Conservation (phyloP, 2,113 vertebrate species). For the Ceratotherium simum region DNA sequence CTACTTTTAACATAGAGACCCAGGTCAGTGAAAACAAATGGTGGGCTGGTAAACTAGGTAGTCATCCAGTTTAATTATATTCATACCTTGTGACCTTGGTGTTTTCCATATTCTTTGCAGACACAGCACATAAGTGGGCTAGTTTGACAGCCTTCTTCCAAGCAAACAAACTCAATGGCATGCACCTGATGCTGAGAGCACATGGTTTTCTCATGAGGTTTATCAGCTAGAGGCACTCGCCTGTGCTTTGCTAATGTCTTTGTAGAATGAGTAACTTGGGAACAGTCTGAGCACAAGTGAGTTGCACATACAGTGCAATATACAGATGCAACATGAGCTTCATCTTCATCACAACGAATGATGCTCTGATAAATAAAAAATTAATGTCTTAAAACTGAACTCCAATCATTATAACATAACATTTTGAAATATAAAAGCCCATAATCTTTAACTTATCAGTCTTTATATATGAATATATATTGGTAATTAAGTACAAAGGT, state of each 20-base stretch:
- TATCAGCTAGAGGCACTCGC: constrained; percentile 97
- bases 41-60: neutral
- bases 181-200: constrained; percentile 98
- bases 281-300: constrained; percentile 97
- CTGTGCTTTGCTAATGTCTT: constrained; percentile 98
- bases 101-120: constrained; percentile 99
- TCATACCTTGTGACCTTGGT: constrained; percentile 98
- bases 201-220: constrained; percentile 98
- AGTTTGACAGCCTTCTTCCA: constrained; percentile 95
- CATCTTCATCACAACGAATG: constrained; percentile 97
- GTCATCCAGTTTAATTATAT: constrained; percentile 8
- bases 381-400: constrained; percentile 45
- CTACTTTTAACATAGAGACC: neutral
- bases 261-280: constrained; percentile 97
- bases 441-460: neutral
- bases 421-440: constrained; percentile 52
- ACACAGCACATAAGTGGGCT: constrained; percentile 99
- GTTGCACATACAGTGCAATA: constrained; percentile 99
- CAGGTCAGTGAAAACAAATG: constrained; percentile 19
- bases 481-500: constrained; percentile 13
- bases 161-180: constrained; percentile 98
- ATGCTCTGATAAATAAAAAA: constrained; percentile 89
- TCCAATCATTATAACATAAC: neutral
- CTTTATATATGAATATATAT: constrained; percentile 21
- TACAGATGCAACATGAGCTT: constrained; percentile 95